Percentiles rank a stretch among this genome's conserved stretches.
Evolutionary conservation across 2,113 vertebrate species (phyloP).

Genomic region (Aplodontia rufa): DNA sequence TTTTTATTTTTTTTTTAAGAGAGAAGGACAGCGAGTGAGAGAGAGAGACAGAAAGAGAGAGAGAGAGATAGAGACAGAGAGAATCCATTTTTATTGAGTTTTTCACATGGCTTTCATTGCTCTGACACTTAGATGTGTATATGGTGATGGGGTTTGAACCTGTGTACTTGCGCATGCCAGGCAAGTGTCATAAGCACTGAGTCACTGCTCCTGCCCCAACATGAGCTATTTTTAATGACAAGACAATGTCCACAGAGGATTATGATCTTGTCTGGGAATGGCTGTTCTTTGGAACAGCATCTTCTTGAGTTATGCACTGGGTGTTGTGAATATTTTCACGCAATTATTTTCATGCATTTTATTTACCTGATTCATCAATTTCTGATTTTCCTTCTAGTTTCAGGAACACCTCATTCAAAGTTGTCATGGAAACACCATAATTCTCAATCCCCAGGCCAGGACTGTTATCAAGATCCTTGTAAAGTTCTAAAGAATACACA

Average conservation of each 20-base stretch:
- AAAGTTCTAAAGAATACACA: slow-evolving; percentile 85
- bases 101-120: no score
- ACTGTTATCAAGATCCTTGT: slow-evolving; percentile 87
- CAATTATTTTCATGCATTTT: not conserved
- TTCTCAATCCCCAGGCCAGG: slow-evolving; percentile 85
- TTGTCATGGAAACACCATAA: slow-evolving; percentile 94
- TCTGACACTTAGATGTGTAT: no score
- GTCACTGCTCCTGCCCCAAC: no score
- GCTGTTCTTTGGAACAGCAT: not conserved
- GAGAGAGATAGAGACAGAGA: no score
- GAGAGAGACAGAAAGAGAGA: no score
- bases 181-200: no score
- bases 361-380: slow-evolving; percentile 86
- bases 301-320: not conserved
- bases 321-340: not conserved
- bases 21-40: no score
- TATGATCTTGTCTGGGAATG: not conserved
- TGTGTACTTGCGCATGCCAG: no score
- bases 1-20: no score
- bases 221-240: no score
- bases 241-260: not conserved
- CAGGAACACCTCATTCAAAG: slow-evolving; percentile 93
- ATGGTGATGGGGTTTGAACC: no score
- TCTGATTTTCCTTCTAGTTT: slow-evolving; percentile 90
- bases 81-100: no score